Conservation (phyloP, 2,888 invertebrate genomes). For the Tenthredo distinguenda region DNA sequence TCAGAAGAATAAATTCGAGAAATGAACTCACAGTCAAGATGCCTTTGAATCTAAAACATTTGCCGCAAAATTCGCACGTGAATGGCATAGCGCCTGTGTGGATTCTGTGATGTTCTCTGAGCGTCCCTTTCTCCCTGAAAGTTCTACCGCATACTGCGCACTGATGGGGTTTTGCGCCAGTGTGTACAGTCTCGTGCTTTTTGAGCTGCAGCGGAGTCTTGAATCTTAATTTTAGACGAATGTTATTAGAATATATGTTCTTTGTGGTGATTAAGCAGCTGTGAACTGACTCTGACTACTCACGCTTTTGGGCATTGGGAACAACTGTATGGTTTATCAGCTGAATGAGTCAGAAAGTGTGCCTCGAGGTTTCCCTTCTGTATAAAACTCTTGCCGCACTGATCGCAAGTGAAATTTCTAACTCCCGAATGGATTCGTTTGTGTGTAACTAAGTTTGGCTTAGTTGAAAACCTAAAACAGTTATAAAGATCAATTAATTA, state of each 20-base stretch:
- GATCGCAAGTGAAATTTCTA: constrained; percentile 80
- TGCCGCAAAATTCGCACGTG: constrained; percentile 87
- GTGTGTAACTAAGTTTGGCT: constrained; percentile 81
- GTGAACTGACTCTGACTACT: constrained; percentile 56
- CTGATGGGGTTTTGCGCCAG: constrained; percentile 82
- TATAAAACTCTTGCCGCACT: constrained; percentile 82
- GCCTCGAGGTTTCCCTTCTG: constrained; percentile 82
- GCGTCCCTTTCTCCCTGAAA: constrained; percentile 85
- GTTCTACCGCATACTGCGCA: constrained; percentile 82
- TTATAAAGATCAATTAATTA: neutral
- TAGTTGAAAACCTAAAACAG: constrained; percentile 79
- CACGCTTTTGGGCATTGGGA: constrained; percentile 79
- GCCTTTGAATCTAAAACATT: constrained; percentile 88
- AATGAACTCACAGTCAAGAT: constrained; percentile 81
- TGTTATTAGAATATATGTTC: neutral
- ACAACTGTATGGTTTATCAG: constrained; percentile 79
- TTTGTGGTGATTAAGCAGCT: constrained; percentile 10
- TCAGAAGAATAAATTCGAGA: constrained; percentile 25
- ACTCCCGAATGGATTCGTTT: constrained; percentile 81
- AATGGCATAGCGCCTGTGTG: constrained; percentile 91
- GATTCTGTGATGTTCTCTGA: constrained; percentile 87
- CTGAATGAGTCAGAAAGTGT: constrained; percentile 81
- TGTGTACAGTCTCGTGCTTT: constrained; percentile 82
- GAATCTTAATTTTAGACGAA: constrained; percentile 73
- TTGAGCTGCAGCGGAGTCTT: constrained; percentile 81